Evolutionary conservation across 1,140 invertebrate species (phyloP).

Genomic region (Venustaconcha ellipsiformis): DNA sequence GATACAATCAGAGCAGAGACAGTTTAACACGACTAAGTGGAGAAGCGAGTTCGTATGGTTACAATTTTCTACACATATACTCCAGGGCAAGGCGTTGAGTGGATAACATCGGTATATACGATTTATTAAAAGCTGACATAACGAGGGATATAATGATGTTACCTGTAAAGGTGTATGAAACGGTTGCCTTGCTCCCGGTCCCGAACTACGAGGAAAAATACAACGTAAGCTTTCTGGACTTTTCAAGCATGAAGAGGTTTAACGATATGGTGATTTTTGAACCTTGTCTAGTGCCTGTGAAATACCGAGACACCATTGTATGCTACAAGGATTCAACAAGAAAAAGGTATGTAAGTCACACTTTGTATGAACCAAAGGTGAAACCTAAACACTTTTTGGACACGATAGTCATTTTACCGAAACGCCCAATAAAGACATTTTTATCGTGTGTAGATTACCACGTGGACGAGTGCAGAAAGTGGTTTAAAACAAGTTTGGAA

Average conservation of each 20-base stretch:
- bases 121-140: constrained; percentile 3
- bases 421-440: constrained; percentile 34
- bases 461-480: constrained; percentile 46
- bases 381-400: constrained; percentile 42
- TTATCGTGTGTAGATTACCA: constrained; percentile 46
- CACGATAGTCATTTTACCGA: constrained; percentile 44
- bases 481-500: constrained; percentile 56
- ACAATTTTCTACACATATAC: too few species aligned
- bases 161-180: constrained; percentile 34
- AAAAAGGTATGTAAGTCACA: constrained; percentile 46
- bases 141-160: constrained; percentile 24
- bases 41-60: too few species aligned
- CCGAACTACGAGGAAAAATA: constrained; percentile 35
- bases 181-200: constrained; percentile 30
- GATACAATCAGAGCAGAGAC: too few species aligned
- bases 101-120: too few species aligned
- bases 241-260: constrained; percentile 40
- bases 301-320: constrained; percentile 41
- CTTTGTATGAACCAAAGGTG: constrained; percentile 46
- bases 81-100: too few species aligned
- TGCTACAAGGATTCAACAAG: constrained; percentile 42
- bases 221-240: constrained; percentile 33
- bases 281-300: constrained; percentile 38
- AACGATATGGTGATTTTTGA: constrained; percentile 43
- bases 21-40: too few species aligned